phyloP scores from a whole-genome alignment of 2,797 vertebrate species.

The Sardinella longiceps region DNA sequence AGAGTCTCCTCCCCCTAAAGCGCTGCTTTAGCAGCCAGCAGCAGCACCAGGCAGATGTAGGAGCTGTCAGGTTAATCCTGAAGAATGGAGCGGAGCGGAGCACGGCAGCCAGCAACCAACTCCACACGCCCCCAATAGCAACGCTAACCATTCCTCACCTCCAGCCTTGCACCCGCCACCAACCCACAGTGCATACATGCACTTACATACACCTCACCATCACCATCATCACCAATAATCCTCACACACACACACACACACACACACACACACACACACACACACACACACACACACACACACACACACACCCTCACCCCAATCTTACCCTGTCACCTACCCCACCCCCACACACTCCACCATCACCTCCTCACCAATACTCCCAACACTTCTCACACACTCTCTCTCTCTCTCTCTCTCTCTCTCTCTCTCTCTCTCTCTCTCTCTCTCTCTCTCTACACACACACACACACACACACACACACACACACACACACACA shows the following conservation, averaged over 20 bases:
- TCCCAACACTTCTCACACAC: too few relatives aligned
- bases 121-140: not conserved
- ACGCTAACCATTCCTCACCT: not conserved
- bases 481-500: too few relatives aligned
- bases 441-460: too few relatives aligned
- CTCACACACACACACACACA: not conserved
- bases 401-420: too few relatives aligned
- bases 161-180: not conserved
- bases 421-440: too few relatives aligned
- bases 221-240: too few relatives aligned
- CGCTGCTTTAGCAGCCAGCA: conserved; percentile 31
- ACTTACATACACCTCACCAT: not conserved
- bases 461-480: too few relatives aligned
- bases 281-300: not conserved
- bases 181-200: not conserved
- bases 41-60: conserved; percentile 42
- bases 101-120: not conserved
- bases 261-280: not conserved
- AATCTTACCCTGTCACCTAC: not conserved
- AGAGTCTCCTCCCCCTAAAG: not conserved
- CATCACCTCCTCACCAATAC: not conserved
- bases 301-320: not conserved
- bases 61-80: conserved; percentile 42
- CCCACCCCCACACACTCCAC: not conserved
- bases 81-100: conserved; percentile 28